Evolutionary conservation across 2,888 invertebrate species (phyloP), one percentile per base, ranked within the genome.

Genomic region (Masnerella sp.): DNA sequence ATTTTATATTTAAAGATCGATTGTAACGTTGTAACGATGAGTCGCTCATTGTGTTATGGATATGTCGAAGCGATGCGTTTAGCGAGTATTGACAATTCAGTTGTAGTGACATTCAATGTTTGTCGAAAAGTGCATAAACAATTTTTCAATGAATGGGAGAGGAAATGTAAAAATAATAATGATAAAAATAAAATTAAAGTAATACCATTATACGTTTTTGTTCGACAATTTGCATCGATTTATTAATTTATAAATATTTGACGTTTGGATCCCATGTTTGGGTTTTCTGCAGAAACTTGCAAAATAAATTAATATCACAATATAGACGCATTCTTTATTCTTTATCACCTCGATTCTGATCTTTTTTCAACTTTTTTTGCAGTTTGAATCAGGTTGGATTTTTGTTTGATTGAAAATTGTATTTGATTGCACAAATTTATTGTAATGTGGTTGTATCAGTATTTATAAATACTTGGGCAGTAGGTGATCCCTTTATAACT

Each of bases 1-100:
- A 69, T 74, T 74, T 74, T 69, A 69, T 74, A 74, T 69, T 74
- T 69, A 54, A 74, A 59, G 52, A 76, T 62, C 72, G 72, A 67
- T 67, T 72, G 56, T 72, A 65, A 67, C 52, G 52, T 68, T 73
- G 67, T 68, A 68, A 68, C 58, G 61, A 58, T 58, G 68, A 62
- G 58, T 56, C 56, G 67, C 51, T 68, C 62, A 73, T 73, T 73
- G 51, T 73, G 72, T 67, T 67, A 56, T 72, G 20, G 34, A 62
- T 62, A 71, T 71, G 52, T 61, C 59, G 51, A 61, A 62, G 51
- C 58, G 40, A 68, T 73, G 62, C 73, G 68, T 73, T 73, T 68
- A 62, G 73, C 68, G 49, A 45, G 43, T 56, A 67, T 51, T 73
- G 47, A 58, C 45, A 45, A 62, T 62, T 73, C 62, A 64, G 68